phyloP scores from a whole-genome alignment of 2,888 invertebrate genomes.

The Apotomis turbidana region DNA sequence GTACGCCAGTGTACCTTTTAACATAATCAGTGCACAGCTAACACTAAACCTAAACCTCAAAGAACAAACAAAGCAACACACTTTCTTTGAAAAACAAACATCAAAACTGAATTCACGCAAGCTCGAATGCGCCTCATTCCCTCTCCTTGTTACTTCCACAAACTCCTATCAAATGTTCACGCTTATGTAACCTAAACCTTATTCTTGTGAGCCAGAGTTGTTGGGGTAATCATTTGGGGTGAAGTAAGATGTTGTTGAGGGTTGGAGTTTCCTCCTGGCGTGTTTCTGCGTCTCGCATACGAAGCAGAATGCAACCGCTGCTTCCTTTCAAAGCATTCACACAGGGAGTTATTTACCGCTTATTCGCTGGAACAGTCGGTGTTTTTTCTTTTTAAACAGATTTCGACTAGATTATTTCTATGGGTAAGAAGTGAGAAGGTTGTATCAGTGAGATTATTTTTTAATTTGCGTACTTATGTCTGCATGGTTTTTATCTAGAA shows the following conservation, averaged over 20 bases:
- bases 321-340: conserved; percentile 55
- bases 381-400: conserved; percentile 50
- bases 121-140: conserved; percentile 17
- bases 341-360: conserved; percentile 50
- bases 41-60: conserved; percentile 2
- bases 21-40: not conserved
- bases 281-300: conserved; percentile 20
- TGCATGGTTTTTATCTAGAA: no score
- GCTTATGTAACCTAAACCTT: not conserved
- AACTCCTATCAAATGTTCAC: conserved; percentile 1
- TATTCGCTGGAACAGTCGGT: conserved; percentile 47
- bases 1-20: not conserved
- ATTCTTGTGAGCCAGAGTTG: not conserved
- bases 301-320: conserved; percentile 52
- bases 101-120: conserved; percentile 32
- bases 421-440: not conserved
- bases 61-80: conserved; percentile 25
- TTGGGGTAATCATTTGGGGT: not conserved
- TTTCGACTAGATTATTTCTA: conserved; percentile 9
- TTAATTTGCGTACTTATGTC: no score
- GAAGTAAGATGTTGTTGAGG: not conserved
- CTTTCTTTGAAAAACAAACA: conserved; percentile 29
- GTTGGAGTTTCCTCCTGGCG: conserved; percentile 3
- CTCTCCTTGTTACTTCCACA: not conserved
- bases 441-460: not conserved